These are phyloP conservation scores for Neodon shergylaensis DNA, from an alignment of 2,113 vertebrate genomes.

Conservation along the genomic window DNA sequence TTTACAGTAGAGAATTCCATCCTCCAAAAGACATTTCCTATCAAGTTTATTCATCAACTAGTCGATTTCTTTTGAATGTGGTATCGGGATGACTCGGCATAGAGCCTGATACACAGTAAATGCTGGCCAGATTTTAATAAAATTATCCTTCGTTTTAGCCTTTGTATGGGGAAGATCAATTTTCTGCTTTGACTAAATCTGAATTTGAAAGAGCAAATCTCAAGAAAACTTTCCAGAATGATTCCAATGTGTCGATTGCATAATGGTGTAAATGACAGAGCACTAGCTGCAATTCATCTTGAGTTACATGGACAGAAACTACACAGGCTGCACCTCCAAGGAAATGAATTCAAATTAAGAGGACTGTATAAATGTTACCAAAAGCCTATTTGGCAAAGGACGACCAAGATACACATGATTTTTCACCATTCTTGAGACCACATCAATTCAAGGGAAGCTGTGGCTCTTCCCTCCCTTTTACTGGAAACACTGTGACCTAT, in stretches of 20 bases:
- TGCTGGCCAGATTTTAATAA: not conserved
- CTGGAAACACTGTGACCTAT: not conserved
- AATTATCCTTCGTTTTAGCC: not conserved
- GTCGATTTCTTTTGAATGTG: not conserved
- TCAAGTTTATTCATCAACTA: not conserved
- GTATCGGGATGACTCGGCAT: not conserved
- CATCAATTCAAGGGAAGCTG: not conserved
- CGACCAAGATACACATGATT: not conserved
- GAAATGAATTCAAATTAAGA: not conserved
- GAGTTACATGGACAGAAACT: conserved; percentile 7
- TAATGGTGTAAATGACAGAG: not conserved
- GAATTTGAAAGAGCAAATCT: conserved; percentile 15
- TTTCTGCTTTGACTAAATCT: not conserved
- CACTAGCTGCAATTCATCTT: not conserved
- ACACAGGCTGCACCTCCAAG: not conserved
- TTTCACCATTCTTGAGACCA: not conserved
- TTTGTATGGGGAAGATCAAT: not conserved
- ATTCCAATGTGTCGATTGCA: not conserved
- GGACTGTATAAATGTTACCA: not conserved
- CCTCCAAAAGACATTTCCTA: not conserved
- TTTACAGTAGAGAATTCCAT: not conserved
- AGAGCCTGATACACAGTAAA: not conserved
- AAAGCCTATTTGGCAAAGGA: not conserved
- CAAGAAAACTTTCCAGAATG: not conserved
- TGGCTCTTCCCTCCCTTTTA: not conserved